These are phyloP conservation scores for Vanacampus margaritifer DNA, from an alignment of 2,113 vertebrate species.

Conservation along the genomic window DNA sequence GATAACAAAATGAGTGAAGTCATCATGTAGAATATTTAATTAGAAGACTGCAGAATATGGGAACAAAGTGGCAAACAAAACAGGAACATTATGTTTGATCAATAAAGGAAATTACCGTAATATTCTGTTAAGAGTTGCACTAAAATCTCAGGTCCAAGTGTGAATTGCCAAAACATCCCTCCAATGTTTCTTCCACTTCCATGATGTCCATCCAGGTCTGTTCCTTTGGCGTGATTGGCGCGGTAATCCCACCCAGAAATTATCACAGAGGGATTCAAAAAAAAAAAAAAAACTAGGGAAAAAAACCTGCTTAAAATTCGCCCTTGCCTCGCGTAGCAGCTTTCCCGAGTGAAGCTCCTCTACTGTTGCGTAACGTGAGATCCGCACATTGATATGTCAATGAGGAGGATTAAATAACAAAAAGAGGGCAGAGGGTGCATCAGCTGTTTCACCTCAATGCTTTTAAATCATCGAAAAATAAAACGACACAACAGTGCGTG, in stretches of 20 bases:
- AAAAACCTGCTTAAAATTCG: constrained; percentile 69
- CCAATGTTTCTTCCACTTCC: constrained; percentile 13
- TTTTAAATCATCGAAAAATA: neutral
- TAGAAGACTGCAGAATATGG: neutral
- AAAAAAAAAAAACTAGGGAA: constrained; percentile 58
- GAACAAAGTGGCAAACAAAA: neutral
- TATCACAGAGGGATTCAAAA: constrained; percentile 64
- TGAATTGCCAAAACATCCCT: neutral
- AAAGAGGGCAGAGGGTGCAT: neutral
- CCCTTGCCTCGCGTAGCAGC: constrained; percentile 35
- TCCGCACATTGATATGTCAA: constrained; percentile 13
- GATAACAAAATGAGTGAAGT: neutral
- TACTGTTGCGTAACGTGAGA: constrained; percentile 60
- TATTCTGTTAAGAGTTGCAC: neutral
- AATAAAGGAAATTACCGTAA: neutral
- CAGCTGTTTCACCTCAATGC: neutral
- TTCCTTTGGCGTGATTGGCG: constrained; percentile 67
- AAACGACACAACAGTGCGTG: constrained; percentile 1
- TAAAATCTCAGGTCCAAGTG: neutral
- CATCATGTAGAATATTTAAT: neutral
- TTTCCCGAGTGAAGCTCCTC: constrained; percentile 40
- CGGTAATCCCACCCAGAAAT: constrained; percentile 73
- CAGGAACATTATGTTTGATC: neutral
- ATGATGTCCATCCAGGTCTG: constrained; percentile 24
- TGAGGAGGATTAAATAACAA: constrained; percentile 6